Conservation (phyloP, 2,797 vertebrate species). For the Falco rusticolus region DNA sequence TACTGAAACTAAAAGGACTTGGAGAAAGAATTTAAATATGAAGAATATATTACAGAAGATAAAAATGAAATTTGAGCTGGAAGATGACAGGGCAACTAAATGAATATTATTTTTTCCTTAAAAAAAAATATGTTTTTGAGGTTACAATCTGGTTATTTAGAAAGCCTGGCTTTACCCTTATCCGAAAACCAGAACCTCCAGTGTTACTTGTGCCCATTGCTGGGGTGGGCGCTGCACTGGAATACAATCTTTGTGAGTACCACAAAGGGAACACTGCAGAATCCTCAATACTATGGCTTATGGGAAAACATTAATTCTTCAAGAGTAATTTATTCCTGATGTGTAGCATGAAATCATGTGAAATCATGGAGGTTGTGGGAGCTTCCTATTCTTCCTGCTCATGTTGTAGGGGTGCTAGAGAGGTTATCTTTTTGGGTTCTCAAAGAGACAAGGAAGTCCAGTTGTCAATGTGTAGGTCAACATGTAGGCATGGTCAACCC, state of each 20-base stretch:
- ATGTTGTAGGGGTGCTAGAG: neutral
- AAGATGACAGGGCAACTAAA: neutral
- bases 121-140: neutral
- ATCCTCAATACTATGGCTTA: neutral
- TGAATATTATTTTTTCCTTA: neutral
- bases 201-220: neutral
- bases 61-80: neutral
- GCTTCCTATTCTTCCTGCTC: neutral
- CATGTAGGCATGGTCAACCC: neutral
- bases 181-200: neutral
- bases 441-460: neutral
- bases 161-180: neutral
- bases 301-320: neutral
- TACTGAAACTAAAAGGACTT: neutral
- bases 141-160: neutral
- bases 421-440: neutral
- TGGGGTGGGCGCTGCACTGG: neutral
- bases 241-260: neutral
- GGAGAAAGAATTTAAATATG: neutral
- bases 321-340: neutral
- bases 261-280: neutral
- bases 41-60: neutral
- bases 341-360: neutral
- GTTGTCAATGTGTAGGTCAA: neutral
- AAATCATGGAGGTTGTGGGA: neutral